Base-by-base conservation (phyloP, 2,797 vertebrate genomes). In the Pterois miles region DNA sequence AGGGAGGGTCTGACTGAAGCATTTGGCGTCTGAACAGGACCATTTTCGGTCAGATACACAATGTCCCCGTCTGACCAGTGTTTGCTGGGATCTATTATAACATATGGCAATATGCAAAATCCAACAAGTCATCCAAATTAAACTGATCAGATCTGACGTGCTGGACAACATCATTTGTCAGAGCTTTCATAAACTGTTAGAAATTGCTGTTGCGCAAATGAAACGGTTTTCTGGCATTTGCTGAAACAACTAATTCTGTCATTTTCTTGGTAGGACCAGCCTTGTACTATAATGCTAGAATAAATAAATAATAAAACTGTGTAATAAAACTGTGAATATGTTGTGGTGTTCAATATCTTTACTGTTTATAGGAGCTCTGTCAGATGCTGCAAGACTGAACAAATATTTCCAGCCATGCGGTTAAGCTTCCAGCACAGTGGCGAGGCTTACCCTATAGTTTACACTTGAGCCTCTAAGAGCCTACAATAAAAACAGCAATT, bases 401-500 rank as follows among this genome's bases (percentile, higher is more conserved):
- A 86, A 83, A 85, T 76, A 76, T 87, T 90, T 91, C 71, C 76
- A 78, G 64, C 58, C 43, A 50, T 63, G 76, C 36, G 29, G 74
- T 78, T 77, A 71, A 83, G 82, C 84, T 83, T 88, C 63, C 75
- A 86, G 80, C 74, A 69, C 83, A 67, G 80, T 40, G 69, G 64
- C 48, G 1, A 75, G 66, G 64, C 79, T 88, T 79, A 86, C 68
- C 81, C 87, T 89, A 84, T 90, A 90, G 86, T 84, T 88, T 91
- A 91, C 90, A 89, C 90, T 90, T 70, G 52, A 90, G 87, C 79
- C 82, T 75, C 74, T 90, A 82, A 91, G 86, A 92, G 86, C 81
- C 86, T 52, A 84, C 86, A 90, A 91, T 91, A 92, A 91, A 92
- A 91, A 91, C 80, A 79, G 72, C 86, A 92, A 92, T 93, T 91